phyloP scores from a whole-genome alignment of 2,797 vertebrate genomes.

The Sitta carolinensis region DNA sequence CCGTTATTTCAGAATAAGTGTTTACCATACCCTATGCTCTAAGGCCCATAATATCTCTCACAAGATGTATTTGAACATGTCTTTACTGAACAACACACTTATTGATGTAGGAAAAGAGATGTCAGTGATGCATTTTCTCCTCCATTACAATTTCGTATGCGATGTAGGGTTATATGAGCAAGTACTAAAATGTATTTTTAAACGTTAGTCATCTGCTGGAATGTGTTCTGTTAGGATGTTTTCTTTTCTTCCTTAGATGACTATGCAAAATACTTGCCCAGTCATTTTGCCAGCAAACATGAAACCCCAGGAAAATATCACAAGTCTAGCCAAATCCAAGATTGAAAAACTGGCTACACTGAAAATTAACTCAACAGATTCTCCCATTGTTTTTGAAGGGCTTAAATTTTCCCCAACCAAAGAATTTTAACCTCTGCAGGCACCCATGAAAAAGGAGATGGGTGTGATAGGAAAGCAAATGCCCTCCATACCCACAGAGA shows the following conservation, averaged over 20 bases:
- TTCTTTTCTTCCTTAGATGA: constrained; percentile 10
- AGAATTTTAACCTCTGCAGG: background rate
- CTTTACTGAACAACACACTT: background rate
- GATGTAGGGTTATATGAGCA: background rate
- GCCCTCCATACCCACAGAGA: background rate
- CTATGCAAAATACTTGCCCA: background rate
- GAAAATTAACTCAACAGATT: background rate
- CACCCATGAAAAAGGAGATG: background rate
- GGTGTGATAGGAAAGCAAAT: background rate
- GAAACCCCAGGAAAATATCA: background rate
- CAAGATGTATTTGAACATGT: background rate
- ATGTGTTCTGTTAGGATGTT: background rate
- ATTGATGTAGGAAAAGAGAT: background rate
- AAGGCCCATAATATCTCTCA: background rate
- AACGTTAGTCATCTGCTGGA: background rate
- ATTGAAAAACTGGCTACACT: background rate
- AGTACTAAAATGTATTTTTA: background rate
- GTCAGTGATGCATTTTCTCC: background rate
- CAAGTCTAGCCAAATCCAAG: background rate
- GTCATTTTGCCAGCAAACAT: constrained; percentile 1
- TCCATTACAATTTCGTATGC: background rate
- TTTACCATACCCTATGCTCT: background rate
- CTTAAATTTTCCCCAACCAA: background rate
- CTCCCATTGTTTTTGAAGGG: background rate
- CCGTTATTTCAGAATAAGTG: background rate